Base-by-base conservation (phyloP, 2,113 vertebrate genomes). In the Sclerurus mexicanus region DNA sequence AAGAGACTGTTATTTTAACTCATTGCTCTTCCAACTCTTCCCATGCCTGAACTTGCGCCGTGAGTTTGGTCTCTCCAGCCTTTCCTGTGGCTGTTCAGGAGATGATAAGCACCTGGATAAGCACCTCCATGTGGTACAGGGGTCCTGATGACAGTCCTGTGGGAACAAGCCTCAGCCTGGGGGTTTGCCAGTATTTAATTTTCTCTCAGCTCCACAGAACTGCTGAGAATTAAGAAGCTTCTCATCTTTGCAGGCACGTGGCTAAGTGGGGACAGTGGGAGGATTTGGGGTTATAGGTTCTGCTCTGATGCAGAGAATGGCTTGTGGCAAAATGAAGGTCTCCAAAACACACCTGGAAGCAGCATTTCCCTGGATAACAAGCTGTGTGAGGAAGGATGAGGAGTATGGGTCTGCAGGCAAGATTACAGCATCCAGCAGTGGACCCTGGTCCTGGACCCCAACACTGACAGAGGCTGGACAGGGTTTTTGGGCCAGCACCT, bases 1-100 rank as follows among this genome's bases (percentile, higher is more conserved):
- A 85, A 85, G 44, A 89, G 90, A 94, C 91, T 96, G 91, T 96
- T 95, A 89, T 94, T 96, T 96, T 95, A 92, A 73, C 64, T 81
- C 35, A 10, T 40, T 71, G 50, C 25, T 93, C 31, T 68, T 40
- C 64, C 53, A 76, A 20, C 47, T 93, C 80, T 81, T 90, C 59
- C 85, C 64, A 35, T 2, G 3, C 25, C 60, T 52, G 66, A 76
- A 28, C 17, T 10, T 25, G 39, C 4, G 0, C 46, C 20, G 0
- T 0, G 7, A 30, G 12, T 49, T 76, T 59, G 2, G 10, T 55
- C 52, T 42, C 25, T 85, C 22, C 19, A 33, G 52, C 28, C 42
- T 10, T 83, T 59, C 42, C 49, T 4, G 1, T 49, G 21, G n/a
- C 56, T 47, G 14, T 39, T 52, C 72, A 60, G 80, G 67, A 75